Evolutionary conservation across 1,140 invertebrate species (phyloP), one percentile per base, ranked within the genome.

Genomic region (Mycetomoellerius zeteki): DNA sequence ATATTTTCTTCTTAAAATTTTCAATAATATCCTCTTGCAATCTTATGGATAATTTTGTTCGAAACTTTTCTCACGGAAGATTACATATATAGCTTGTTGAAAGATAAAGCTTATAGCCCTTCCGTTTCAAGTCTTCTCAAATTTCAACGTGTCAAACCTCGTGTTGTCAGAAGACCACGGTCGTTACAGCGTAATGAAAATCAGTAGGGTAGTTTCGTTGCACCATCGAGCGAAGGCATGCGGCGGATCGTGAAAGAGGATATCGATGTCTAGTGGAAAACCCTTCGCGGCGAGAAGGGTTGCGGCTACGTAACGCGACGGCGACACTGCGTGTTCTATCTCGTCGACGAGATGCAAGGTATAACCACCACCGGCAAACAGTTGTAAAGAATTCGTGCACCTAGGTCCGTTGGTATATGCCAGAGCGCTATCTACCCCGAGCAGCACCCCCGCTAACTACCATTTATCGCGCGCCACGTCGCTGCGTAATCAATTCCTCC

Each of bases 321-420:
- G 69, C 37, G 71, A 80, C 27, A 71, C 77, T 89, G 78, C 93
- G 93, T 94, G 93, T 93, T 90, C 88, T 94, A 94, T 94, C 93
- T 94, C 89, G 91, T 54, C 69, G 76, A 72, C 62, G 80, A 85
- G 86, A 89, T 85, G 88, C 91, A 89, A 92, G 88, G 85, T 88
- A 85, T 85, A 90, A 89, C 80, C 76, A 37, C 56, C 67, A 65
- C 65, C 71, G 65, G 93, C 93, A 93, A 94, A 94, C 93, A 94
- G 93, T 93, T 92, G 92, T 94, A 94, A 94, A 94, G 93, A 94
- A 93, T 93, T 91, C 86, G 84, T 58, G 87, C 84, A 62, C 73
- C 60, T 73, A 81, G 82, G 64, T 54, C 50, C 87, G 77, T 27
- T 65, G 85, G 56, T 75, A 58, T 64, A 87, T 65, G 81, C 47